Evolutionary conservation across 2,113 vertebrate species (phyloP).

Genomic region (Hypanus sabinus): DNA sequence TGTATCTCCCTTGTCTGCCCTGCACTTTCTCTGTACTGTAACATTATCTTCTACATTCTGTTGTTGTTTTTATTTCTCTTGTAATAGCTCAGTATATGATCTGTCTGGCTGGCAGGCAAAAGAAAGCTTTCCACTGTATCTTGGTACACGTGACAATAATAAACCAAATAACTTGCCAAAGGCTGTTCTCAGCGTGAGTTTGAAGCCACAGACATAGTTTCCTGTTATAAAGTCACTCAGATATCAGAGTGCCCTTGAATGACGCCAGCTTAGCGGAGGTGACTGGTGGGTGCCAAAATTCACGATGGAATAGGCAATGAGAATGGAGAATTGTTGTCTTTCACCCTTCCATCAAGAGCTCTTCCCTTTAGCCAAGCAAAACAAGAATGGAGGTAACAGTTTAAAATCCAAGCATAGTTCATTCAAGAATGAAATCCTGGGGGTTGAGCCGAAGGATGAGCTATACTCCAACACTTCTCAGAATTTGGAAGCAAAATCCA

Average conservation of each 20-base stretch:
- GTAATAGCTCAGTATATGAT: no score
- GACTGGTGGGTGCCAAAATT: not conserved
- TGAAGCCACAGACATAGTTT: not conserved
- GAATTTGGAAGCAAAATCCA: no score
- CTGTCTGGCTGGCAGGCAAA: no score
- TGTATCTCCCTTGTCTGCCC: no score
- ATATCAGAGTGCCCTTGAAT: not conserved
- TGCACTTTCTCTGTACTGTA: no score
- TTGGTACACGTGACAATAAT: no score
- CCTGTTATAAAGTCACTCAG: not conserved
- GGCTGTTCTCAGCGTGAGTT: not conserved
- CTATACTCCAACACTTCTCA: not conserved
- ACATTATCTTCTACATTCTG: no score
- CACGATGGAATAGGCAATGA: not conserved
- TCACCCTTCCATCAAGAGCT: not conserved
- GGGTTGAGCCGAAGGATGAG: not conserved
- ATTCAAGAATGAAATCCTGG: not conserved
- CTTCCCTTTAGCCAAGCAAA: not conserved
- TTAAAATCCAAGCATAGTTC: not conserved
- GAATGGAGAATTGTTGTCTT: not conserved
- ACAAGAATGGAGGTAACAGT: not conserved
- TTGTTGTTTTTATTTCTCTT: no score
- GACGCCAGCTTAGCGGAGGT: not conserved
- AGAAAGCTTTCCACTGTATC: no score
- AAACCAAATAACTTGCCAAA: not conserved